Base-by-base conservation (phyloP, 2,888 invertebrate genomes). In the Tachina fera region DNA sequence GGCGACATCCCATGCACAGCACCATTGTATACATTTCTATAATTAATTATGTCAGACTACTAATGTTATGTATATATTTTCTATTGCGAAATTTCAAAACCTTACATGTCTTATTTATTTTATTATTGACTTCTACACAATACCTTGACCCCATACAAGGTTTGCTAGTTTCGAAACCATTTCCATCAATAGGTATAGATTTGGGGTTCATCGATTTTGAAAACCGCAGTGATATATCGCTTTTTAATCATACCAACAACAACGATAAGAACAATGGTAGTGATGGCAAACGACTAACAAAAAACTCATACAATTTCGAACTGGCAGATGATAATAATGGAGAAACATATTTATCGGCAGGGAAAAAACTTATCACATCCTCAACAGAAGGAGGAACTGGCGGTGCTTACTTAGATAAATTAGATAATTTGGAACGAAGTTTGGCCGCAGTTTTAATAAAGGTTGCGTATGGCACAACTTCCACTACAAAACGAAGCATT, bases 371-470 rank as follows among this genome's bases (percentile, higher is more conserved):
- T 61, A 75, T 84, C 41, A 85, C 87, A 47, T 87, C 87, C 8
- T 79, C 87, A 16, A 87, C 68, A 19, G 87, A 83, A 31, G 88
- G 89, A 16, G 77, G 71, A 5, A 87, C 88, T 19, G 88, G 86
- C 58, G 92, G 92, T 82, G 92, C 91, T 75, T 93, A 94, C 89
- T 90, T 95, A 74, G 95, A 95, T 88, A 94, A 94, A 87, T 93
- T 95, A 85, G 94, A 94, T 88, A 92, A 93, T 88, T 91, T 95
- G 88, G 95, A 95, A 89, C 94, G 95, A 88, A 95, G 94, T 90
- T 94, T 95, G 53, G 95, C 95, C 9, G 95, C 95, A 31, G 95
- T 96, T 71, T 94, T 96, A 88, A 95, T 95, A 88, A 95, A 95
- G 92, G 95, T 95, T 61, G 95, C 95, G 0, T 95, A 95, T 89